These are phyloP conservation scores for Amblyopsis hoosieri DNA, from an alignment of 2,797 vertebrate genomes.

Conservation along the genomic window DNA sequence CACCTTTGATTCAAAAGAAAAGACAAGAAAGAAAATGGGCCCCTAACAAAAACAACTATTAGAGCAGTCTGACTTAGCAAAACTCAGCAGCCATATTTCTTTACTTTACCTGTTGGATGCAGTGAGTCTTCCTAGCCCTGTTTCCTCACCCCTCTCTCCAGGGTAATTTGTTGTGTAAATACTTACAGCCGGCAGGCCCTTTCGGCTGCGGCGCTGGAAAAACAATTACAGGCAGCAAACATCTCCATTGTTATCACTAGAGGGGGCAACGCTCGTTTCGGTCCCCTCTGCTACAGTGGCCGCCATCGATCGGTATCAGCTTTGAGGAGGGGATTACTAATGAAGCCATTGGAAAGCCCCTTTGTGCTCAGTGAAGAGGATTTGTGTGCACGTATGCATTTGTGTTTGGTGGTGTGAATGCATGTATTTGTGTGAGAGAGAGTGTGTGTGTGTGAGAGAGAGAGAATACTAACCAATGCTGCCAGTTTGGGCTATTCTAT, in stretches of 20 bases:
- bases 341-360: slow-evolving; percentile 71
- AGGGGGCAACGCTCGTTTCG: slow-evolving; percentile 68
- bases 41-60: background rate
- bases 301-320: slow-evolving; percentile 76
- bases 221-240: slow-evolving; percentile 83
- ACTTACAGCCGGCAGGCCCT: slow-evolving; percentile 72
- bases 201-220: slow-evolving; percentile 72
- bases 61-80: slow-evolving; percentile 37
- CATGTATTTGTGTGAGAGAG: slow-evolving; percentile 13
- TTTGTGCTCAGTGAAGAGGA: slow-evolving; percentile 58
- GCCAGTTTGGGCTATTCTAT: slow-evolving; percentile 19
- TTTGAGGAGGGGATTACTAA: slow-evolving; percentile 78
- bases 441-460: slow-evolving; percentile 5
- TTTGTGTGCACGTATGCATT: slow-evolving; percentile 9
- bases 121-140: slow-evolving; percentile 34
- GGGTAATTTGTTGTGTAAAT: slow-evolving; percentile 83
- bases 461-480: slow-evolving; percentile 41
- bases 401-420: slow-evolving; percentile 3
- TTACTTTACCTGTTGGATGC: slow-evolving; percentile 49
- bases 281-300: slow-evolving; percentile 55
- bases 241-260: slow-evolving; percentile 80
- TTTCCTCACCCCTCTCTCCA: slow-evolving; percentile 47
- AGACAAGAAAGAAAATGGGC: too few relatives aligned
- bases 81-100: slow-evolving; percentile 44
- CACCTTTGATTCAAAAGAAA: too few relatives aligned